Conservation (phyloP, 2,888 invertebrate species). For the Eilema depressum region DNA sequence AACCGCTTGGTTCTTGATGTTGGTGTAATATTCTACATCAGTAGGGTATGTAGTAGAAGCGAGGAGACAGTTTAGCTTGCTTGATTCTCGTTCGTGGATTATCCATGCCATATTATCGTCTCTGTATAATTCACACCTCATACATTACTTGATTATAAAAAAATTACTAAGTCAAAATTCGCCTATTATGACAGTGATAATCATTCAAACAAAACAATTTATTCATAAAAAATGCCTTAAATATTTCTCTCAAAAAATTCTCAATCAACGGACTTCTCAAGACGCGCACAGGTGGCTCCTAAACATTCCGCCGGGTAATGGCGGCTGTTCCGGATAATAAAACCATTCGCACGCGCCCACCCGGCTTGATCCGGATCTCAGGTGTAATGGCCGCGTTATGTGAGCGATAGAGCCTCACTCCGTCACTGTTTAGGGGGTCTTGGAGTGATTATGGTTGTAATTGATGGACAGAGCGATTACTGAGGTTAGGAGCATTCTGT, state of each 20-base stretch:
- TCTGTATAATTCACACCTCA: too few species aligned
- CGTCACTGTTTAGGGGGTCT: conserved; percentile 9
- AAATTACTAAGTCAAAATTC: background rate
- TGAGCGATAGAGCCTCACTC: conserved; percentile 33
- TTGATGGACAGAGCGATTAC: background rate
- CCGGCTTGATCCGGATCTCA: conserved; percentile 56
- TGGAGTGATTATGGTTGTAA: background rate
- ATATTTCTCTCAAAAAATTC: background rate
- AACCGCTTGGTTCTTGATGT: too few species aligned
- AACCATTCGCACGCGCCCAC: conserved; percentile 65
- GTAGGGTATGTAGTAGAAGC: too few species aligned
- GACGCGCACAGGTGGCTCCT: conserved; percentile 66
- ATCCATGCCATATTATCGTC: too few species aligned
- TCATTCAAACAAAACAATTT: background rate
- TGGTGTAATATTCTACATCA: too few species aligned
- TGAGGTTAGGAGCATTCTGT: too few species aligned
- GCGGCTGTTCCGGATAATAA: conserved; percentile 65
- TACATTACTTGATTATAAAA: too few species aligned
- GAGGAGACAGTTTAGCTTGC: too few species aligned
- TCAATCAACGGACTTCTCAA: conserved; percentile 13
- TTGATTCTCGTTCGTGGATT: too few species aligned
- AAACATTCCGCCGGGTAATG: conserved; percentile 55
- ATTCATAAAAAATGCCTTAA: background rate
- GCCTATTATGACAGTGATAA: background rate
- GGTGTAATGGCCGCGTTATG: conserved; percentile 54